Percentiles rank a stretch among this genome's conserved stretches.
phyloP scores from a whole-genome alignment of 2,888 invertebrate genomes.

The Rhopalosiphum nymphaeae region DNA sequence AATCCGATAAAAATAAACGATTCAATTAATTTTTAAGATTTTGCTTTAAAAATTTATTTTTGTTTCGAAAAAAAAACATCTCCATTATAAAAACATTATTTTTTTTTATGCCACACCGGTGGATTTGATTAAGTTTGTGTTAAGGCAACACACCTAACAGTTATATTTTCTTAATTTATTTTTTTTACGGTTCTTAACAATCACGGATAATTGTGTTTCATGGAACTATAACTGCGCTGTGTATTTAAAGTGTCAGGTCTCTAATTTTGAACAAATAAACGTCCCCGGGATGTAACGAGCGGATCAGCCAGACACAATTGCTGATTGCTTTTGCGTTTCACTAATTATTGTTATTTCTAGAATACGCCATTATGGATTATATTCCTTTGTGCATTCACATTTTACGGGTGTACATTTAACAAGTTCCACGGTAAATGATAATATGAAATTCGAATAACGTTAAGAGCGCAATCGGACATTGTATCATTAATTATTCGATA shows the following conservation, averaged over 20 bases:
- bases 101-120: not conserved
- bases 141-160: not conserved
- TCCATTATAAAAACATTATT: not conserved
- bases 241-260: conserved; percentile 43
- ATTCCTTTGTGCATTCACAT: conserved; percentile 23
- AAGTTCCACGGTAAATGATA: conserved; percentile 5
- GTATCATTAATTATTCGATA: conserved; percentile 31
- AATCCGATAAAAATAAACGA: not conserved
- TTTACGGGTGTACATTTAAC: not conserved
- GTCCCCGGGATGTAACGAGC: conserved; percentile 21
- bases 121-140: not conserved
- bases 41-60: not conserved
- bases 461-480: conserved; percentile 31
- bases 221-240: not conserved
- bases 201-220: conserved; percentile 31
- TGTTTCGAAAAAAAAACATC: not conserved
- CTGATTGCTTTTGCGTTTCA: conserved; percentile 59
- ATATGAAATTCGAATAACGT: conserved; percentile 41
- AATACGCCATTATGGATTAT: conserved; percentile 28
- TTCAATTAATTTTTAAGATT: not conserved
- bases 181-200: conserved; percentile 8
- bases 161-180: conserved; percentile 28
- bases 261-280: conserved; percentile 59
- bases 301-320: conserved; percentile 49
- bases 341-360: conserved; percentile 58